Base-by-base conservation (phyloP, 1,140 invertebrate genomes). In the Aethina tumida region DNA sequence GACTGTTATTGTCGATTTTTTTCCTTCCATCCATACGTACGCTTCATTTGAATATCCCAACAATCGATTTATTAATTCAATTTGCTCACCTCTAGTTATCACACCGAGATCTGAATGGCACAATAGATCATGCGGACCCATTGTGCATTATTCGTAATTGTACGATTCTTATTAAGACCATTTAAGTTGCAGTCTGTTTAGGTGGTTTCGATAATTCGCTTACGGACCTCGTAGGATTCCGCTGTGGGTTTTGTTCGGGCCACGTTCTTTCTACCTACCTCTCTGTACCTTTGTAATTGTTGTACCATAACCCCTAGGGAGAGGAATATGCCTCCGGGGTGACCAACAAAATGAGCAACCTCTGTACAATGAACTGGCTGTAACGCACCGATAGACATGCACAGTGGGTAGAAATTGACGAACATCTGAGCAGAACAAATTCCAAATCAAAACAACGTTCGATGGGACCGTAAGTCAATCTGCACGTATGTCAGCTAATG, bases 271-370 rank as follows among this genome's bases (percentile, higher is more conserved):
- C 16, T 38, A 37, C 36, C 41, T 43, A 37, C 34, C 35, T 31
- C 35, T 37, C 28, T 1, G 19, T 35, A 36, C 37, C 34, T 41
- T 40, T 36, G 37, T 45, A 45, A 45, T 45, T 41, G 43, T 41
- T 41, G 38, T 42, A 33, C 14, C 14, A 33, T n/a, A 37, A 34
- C 35, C 39, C 44, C 44, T 35, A 21, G 39, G 35, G 33, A 42
- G 38, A 18, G 19, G 32, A 30, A 30, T 20, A 25, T 21, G 22
- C 41, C 36, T 39, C 34, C 22, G 34, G 41, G n/a, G n/a, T n/a
- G n/a, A n/a, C n/a, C 35, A 14, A 37, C 35, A 26, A 26, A 26
- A 5, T 26, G 24, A 26, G 24, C 24, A 26, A 26, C 24, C 24
- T 26, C 24, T 13, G 24, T n/a, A n/a, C n/a, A n/a, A n/a, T n/a